phyloP scores from a whole-genome alignment of 1,140 invertebrate species.

The Hyles vespertilio region DNA sequence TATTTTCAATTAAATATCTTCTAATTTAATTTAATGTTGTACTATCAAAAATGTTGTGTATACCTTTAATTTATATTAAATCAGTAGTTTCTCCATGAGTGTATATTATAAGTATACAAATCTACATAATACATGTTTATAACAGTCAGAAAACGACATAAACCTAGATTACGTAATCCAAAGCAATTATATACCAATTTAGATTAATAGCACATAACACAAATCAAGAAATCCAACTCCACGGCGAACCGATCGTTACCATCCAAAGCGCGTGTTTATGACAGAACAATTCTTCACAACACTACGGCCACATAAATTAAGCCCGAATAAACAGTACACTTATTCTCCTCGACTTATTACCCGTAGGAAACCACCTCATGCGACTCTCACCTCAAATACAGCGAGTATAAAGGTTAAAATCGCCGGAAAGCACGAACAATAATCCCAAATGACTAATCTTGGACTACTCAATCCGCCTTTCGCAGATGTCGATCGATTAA shows the following conservation, averaged over 20 bases:
- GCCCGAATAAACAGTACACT: conserved; percentile 31
- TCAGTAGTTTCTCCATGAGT: too few relatives aligned
- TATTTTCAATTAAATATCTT: too few relatives aligned
- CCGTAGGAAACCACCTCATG: neutral
- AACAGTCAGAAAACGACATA: too few relatives aligned
- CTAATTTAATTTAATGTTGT: too few relatives aligned
- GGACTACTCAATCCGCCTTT: conserved; percentile 44
- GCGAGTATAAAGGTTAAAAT: conserved; percentile 13
- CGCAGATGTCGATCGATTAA: conserved; percentile 57
- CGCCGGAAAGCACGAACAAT: conserved; percentile 11
- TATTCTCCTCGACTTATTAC: conserved; percentile 25
- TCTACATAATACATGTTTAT: too few relatives aligned
- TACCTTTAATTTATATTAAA: too few relatives aligned
- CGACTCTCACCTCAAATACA: neutral
- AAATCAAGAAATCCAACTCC: neutral
- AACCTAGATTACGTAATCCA: neutral
- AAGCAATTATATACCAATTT: neutral
- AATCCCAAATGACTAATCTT: conserved; percentile 59
- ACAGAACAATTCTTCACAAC: conserved; percentile 27
- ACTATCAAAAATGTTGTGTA: too few relatives aligned
- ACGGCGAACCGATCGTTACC: neutral
- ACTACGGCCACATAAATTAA: conserved; percentile 32
- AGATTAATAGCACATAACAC: too few relatives aligned
- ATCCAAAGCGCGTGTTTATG: conserved; percentile 14
- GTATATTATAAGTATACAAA: too few relatives aligned